Evolutionary conservation across 2,113 vertebrate genomes (phyloP).

Genomic region (Elephas maximus): DNA sequence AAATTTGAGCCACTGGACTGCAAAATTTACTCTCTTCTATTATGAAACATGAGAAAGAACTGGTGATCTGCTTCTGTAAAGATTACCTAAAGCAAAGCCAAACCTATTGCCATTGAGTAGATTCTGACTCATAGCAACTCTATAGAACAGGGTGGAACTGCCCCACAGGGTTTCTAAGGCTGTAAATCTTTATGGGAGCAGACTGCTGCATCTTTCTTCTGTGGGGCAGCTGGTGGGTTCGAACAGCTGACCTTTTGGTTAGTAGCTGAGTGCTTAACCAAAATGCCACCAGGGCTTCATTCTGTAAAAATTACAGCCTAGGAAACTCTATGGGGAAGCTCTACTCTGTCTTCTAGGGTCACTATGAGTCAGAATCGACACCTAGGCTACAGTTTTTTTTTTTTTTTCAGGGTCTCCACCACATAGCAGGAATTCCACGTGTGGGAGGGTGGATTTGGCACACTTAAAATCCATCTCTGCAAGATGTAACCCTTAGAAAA

Average conservation of each 20-base stretch:
- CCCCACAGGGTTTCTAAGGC: neutral
- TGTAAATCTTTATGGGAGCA: too few species aligned
- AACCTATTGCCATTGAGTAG: neutral
- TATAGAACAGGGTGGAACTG: neutral
- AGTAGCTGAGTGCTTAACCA: too few species aligned
- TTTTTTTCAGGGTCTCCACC: neutral
- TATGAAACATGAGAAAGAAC: neutral
- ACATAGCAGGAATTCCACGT: neutral
- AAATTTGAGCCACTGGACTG: constrained; percentile 10
- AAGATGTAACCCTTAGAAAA: neutral
- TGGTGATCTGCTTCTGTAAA: neutral
- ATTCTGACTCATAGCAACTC: too few species aligned
- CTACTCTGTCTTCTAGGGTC: neutral
- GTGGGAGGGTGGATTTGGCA: neutral
- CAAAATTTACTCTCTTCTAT: neutral
- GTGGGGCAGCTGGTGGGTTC: too few species aligned
- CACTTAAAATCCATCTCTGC: neutral
- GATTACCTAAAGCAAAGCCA: neutral
- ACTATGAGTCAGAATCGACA: neutral
- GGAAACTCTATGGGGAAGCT: neutral
- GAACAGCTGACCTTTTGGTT: too few species aligned
- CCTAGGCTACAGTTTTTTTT: too few species aligned
- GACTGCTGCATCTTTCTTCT: too few species aligned
- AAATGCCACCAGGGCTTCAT: too few species aligned
- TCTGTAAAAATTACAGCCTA: neutral